Conservation (phyloP, 35 echinoderm and acorn worm species). For the Holothuria glaberrima region DNA sequence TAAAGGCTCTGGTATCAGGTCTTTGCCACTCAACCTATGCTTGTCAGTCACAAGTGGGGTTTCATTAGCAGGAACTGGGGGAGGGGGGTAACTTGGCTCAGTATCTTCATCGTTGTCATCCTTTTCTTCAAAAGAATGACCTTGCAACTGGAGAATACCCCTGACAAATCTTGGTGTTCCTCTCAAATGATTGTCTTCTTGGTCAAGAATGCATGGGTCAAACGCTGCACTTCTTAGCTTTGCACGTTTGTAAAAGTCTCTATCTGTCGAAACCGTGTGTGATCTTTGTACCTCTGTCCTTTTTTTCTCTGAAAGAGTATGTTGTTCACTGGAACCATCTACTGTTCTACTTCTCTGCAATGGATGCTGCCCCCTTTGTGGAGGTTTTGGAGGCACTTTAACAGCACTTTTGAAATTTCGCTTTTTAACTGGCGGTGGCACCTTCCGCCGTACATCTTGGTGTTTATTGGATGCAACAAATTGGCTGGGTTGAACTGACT, state of each 20-base stretch:
- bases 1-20: background rate
- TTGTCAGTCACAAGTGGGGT: constrained; percentile 21
- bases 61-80: constrained; percentile 29
- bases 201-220: constrained; percentile 6
- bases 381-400: constrained; percentile 26
- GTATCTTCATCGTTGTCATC: background rate
- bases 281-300: background rate
- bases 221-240: constrained; percentile 33
- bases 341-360: constrained; percentile 36
- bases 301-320: background rate
- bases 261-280: background rate
- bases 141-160: constrained; percentile 24
- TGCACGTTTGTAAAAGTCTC: constrained; percentile 16
- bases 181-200: background rate
- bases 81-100: constrained; percentile 29
- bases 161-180: background rate
- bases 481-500: too few species aligned
- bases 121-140: background rate
- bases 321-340: background rate
- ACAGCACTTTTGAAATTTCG: background rate
- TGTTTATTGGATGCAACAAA: too few species aligned
- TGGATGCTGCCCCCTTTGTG: background rate
- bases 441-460: too few species aligned
- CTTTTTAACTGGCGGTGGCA: too few species aligned
- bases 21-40: background rate